Base-by-base conservation (phyloP, 1,140 invertebrate genomes). In the Oedothorax gibbosus region DNA sequence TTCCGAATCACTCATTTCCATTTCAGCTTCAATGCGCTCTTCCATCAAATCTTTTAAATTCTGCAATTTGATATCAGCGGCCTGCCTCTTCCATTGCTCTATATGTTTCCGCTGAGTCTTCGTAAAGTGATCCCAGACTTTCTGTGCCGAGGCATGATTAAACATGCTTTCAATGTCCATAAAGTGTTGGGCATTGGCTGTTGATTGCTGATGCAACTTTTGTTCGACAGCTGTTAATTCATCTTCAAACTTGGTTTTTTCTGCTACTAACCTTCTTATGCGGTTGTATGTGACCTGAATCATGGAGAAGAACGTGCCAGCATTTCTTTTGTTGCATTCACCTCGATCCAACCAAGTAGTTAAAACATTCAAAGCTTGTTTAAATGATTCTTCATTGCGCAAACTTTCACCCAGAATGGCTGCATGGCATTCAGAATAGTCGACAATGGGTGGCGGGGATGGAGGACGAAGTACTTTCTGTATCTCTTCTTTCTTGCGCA, bases 51-150 rank as follows among this genome's bases (percentile, higher is more conserved):
- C 94, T 88, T 96, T 94, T 87, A 95, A 90, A 88, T 96, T 94
- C 50, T 94, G 91, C 56, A 93, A 92, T 89, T 95, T 93, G 9
- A 86, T 71, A 56, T 83, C 86, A 95, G 95, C 94, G 78, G 95
- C 95, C 92, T 97, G 96, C 93, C 97, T 98, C 92, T 77, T 96
- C 97, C 97, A 98, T 89, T 95, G 94, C 91, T 98, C 96, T 92
- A 98, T 97, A 92, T 98, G 98, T 94, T 98, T 98, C 91, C 97
- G 93, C 92, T 98, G 97, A 87, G 97, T 95, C 93, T 98, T 98
- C 91, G 96, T 97, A 94, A 99, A 98, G 94, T 98, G 97, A 93
- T 99, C 97, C 97, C 97, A 98, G 91, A 97, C 96, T 92, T 97
- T 97, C 94, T 98, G 97, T 92, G 98, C 96, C 91, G 94, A 95